Evolutionary conservation across 2,113 vertebrate genomes (phyloP).

Genomic region (Rhinogobius similis): DNA sequence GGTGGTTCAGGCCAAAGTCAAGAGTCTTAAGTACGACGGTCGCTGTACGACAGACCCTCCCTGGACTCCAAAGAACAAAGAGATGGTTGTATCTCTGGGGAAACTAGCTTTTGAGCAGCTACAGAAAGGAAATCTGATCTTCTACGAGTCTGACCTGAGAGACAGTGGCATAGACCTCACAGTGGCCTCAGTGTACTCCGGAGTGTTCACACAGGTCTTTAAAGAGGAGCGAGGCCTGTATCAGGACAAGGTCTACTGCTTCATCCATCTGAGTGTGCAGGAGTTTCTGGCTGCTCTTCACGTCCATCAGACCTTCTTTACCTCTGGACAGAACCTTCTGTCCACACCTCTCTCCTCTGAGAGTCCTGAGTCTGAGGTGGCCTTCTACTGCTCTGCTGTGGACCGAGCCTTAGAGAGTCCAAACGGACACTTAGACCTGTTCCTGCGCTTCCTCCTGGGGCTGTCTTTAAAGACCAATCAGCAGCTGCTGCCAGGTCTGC

Average conservation of each 20-base stretch:
- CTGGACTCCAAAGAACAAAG: slow-evolving; percentile 24
- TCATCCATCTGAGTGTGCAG: too few relatives aligned
- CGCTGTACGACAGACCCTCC: background rate
- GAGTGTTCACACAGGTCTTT: slow-evolving; percentile 11
- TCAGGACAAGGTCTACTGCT: too few relatives aligned
- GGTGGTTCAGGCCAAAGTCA: slow-evolving; percentile 28
- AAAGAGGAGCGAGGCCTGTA: too few relatives aligned
- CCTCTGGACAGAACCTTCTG: slow-evolving; percentile 33
- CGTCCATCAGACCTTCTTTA: slow-evolving; percentile 33
- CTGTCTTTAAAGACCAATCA: slow-evolving; percentile 36
- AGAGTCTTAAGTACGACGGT: slow-evolving; percentile 13
- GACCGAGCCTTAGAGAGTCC: slow-evolving; percentile 36
- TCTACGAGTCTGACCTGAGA: slow-evolving; percentile 17
- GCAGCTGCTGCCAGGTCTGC: background rate
- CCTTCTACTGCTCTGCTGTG: slow-evolving; percentile 29
- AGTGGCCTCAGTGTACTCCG: slow-evolving; percentile 17
- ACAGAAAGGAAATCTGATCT: slow-evolving; percentile 32
- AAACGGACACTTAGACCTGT: slow-evolving; percentile 46
- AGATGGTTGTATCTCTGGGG: too few relatives aligned
- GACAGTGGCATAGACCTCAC: slow-evolving; percentile 7
- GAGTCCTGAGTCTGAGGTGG: background rate
- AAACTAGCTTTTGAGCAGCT: slow-evolving; percentile 17
- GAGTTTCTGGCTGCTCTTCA: too few relatives aligned
- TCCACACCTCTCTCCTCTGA: background rate
- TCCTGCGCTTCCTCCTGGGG: slow-evolving; percentile 48